Evolutionary conservation across 2,113 vertebrate species (phyloP).

Genomic region (Psettodes erumei): DNA sequence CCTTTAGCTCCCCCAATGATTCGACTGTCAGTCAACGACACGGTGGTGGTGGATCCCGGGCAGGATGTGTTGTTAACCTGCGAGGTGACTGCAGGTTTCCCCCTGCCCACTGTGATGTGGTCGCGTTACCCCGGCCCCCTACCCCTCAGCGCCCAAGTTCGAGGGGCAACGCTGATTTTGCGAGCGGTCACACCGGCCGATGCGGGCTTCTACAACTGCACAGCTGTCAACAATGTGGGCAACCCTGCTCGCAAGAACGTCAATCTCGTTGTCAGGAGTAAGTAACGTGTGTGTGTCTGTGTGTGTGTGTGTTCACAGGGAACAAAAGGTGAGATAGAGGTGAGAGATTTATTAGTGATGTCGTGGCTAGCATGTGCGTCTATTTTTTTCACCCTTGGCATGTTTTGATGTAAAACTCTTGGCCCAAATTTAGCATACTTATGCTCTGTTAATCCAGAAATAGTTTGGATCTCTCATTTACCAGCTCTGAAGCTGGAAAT

Average conservation of each 20-base stretch:
- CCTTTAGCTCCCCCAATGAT: conserved; percentile 79
- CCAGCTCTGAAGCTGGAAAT: not conserved
- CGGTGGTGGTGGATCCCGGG: conserved; percentile 93
- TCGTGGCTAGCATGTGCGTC: not conserved
- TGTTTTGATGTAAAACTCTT: not conserved
- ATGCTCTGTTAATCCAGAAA: not conserved
- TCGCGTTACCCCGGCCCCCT: conserved; percentile 88
- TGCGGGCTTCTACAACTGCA: conserved; percentile 95
- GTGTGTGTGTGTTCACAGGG: conserved; percentile 2
- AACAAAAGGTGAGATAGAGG: not conserved
- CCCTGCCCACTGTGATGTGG: conserved; percentile 89
- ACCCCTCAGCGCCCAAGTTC: conserved; percentile 86
- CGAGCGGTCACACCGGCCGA: conserved; percentile 87
- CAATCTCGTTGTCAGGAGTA: conserved; percentile 91
- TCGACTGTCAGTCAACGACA: conserved; percentile 89
- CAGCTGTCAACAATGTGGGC: conserved; percentile 95
- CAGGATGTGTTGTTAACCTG: conserved; percentile 92
- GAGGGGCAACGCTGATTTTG: conserved; percentile 86
- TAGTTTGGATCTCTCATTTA: not conserved
- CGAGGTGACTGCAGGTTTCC: conserved; percentile 89
- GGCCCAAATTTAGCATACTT: not conserved
- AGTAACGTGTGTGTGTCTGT: conserved; percentile 41
- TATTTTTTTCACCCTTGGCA: not conserved
- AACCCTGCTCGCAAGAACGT: conserved; percentile 95
- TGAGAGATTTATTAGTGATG: not conserved